Conservation (phyloP, 2,888 invertebrate species). For the Drosophila falleni region DNA sequence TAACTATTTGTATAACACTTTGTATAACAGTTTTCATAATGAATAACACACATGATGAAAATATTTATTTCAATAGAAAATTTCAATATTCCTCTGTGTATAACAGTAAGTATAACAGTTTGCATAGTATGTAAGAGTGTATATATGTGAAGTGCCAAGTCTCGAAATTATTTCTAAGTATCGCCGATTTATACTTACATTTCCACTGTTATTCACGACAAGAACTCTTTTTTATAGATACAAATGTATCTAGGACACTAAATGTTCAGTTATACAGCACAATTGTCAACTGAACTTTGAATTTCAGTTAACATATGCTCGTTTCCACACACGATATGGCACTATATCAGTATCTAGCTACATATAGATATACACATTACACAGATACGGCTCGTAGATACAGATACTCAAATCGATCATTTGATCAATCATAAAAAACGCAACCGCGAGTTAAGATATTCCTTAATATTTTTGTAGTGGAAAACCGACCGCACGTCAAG, state of each 20-base stretch:
- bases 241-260: conserved; percentile 20
- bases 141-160: too few relatives aligned
- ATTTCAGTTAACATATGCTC: conserved; percentile 47
- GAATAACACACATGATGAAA: conserved; percentile 14
- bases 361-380: conserved; percentile 25
- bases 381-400: conserved; percentile 17
- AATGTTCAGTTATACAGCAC: background rate
- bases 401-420: conserved; percentile 31
- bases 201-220: background rate
- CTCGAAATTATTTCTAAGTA: background rate
- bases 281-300: conserved; percentile 12
- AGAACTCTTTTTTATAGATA: conserved; percentile 39
- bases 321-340: conserved; percentile 39
- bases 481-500: conserved; percentile 62
- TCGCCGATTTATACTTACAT: conserved; percentile 22
- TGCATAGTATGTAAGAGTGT: background rate
- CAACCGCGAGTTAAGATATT: conserved; percentile 30
- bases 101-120: conserved; percentile 10
- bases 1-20: conserved; percentile 8
- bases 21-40: background rate
- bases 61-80: too few relatives aligned
- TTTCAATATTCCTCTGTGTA: background rate
- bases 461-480: background rate
- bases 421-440: conserved; percentile 24
- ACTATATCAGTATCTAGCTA: conserved; percentile 30